phyloP scores from a whole-genome alignment of 1,140 invertebrate genomes.

The Megathymus violae region DNA sequence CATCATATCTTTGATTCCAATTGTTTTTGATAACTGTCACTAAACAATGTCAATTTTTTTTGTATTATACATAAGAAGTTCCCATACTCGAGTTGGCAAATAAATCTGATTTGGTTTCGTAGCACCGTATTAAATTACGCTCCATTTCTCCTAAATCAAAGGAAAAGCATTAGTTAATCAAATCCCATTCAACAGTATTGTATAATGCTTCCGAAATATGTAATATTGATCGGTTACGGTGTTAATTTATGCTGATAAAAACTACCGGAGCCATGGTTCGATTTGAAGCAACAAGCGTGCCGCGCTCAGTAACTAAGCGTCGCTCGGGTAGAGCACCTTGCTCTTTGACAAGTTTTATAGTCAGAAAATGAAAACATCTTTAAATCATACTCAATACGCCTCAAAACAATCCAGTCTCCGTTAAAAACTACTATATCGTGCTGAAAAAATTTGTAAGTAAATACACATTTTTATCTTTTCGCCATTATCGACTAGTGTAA shows the following conservation, averaged over 20 bases:
- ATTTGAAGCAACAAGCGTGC: slow-evolving; percentile 42
- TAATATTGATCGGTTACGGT: no score
- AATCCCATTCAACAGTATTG: no score
- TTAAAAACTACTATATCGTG: slow-evolving; percentile 39
- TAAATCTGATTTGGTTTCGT: no score
- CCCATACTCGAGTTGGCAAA: no score
- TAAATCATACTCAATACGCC: not conserved
- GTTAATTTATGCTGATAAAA: slow-evolving; percentile 11
- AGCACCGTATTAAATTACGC: no score
- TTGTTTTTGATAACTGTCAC: no score
- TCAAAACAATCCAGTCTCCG: slow-evolving; percentile 38
- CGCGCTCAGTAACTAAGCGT: slow-evolving; percentile 38
- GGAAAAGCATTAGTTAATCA: no score
- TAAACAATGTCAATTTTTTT: no score
- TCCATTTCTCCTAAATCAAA: no score
- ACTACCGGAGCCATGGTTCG: slow-evolving; percentile 4
- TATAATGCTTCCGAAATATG: no score
- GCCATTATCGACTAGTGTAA: slow-evolving; percentile 42
- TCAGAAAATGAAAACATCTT: slow-evolving; percentile 29
- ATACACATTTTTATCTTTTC: slow-evolving; percentile 41
- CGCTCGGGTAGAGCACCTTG: slow-evolving; percentile 37
- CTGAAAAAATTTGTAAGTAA: slow-evolving; percentile 45
- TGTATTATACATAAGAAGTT: no score
- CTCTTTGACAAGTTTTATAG: slow-evolving; percentile 13
- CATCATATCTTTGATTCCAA: no score